Evolutionary conservation across 2,888 invertebrate species (phyloP), one percentile per base, ranked within the genome.

Genomic region (Ligdia adustata): DNA sequence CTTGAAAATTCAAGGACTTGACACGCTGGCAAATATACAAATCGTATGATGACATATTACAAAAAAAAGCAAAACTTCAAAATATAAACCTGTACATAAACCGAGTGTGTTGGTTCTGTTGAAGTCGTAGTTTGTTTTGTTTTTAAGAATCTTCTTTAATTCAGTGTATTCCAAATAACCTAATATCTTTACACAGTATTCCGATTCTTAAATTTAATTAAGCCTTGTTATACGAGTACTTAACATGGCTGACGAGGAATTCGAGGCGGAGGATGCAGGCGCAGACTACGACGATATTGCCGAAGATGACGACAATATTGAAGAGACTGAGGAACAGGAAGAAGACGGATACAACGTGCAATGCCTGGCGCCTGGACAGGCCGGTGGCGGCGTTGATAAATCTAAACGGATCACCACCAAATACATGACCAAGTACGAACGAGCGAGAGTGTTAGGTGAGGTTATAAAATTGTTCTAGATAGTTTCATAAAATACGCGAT

Each of bases 351-450:
- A 96, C 64, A 95, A 96, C 72, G 94, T 95, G 27, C 97, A 98
- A 72, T 93, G 97, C 34, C 86, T 98, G 16, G 92, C 95, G 2
- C 94, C 95, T 0, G 95, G 95, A 0, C 95, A 95, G 74, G 94
- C 94, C 22, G 94, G 94, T 0, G 96, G 96, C 5, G 95, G 96
- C 26, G 96, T 96, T 0, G 95, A 95, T 24, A 96, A 96, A 76
- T 93, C 94, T 0, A 98, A 98, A 75, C 92, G 98, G 12, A 99
- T 99, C 33, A 99, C 99, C 0, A 99, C 99, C 0, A 95, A 96
- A 68, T 99, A 98, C 72, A 98, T 99, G 98, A 99, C 99, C 0
- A 99, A 99, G 92, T 94, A 90, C 60, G 89, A 89, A 63, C 65
- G 90, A 47, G 90, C 90, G 7, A 75, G 90, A 74, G 89, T 85